A percentile compares a stretch with the other conserved stretches of the same genome.
Evolutionary conservation across 2,113 vertebrate species (phyloP).

Genomic region (Corvus moneduloides): DNA sequence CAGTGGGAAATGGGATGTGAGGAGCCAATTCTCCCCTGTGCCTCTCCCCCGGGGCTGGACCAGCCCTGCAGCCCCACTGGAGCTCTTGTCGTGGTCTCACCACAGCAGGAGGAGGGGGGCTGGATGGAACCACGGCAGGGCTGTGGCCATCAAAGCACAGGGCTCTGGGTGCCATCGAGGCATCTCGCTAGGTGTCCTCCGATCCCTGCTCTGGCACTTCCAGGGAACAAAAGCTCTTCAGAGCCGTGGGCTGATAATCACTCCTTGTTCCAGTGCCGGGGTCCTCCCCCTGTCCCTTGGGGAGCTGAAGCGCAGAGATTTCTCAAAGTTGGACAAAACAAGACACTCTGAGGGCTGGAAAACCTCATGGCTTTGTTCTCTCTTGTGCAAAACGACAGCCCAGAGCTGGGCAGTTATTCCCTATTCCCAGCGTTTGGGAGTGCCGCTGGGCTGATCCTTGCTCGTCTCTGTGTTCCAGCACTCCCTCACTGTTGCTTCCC

Average conservation of each 20-base stretch:
- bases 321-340: neutral
- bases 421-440: neutral
- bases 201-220: neutral
- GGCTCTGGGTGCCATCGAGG: neutral
- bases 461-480: neutral
- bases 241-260: constrained; percentile 14
- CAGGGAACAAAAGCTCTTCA: constrained; percentile 54
- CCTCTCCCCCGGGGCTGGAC: neutral
- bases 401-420: neutral
- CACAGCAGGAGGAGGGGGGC: neutral
- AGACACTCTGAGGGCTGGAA: neutral
- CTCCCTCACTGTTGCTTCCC: neutral
- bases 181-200: constrained; percentile 59
- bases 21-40: neutral
- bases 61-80: neutral
- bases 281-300: neutral
- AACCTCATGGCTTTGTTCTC: neutral
- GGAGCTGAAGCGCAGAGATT: neutral
- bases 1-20: neutral
- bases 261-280: neutral
- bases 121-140: neutral
- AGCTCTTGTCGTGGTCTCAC: rapidly evolving
- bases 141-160: rapidly evolving
- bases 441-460: neutral
- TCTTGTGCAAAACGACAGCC: neutral